phyloP scores from a whole-genome alignment of 2,113 vertebrate genomes.

The Lutjanus erythropterus region DNA sequence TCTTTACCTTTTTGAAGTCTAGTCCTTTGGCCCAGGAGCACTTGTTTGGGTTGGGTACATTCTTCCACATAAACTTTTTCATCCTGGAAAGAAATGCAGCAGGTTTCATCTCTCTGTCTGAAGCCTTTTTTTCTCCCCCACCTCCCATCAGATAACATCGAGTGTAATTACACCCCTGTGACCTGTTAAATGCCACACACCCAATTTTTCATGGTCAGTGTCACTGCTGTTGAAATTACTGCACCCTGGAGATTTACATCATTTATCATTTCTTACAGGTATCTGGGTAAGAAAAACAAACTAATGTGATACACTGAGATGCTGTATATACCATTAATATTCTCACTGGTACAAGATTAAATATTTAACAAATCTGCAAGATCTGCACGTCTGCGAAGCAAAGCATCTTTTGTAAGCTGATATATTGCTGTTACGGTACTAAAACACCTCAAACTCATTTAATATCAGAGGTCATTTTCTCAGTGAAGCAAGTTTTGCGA shows the following conservation, averaged over 20 bases:
- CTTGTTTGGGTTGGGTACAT: conserved; percentile 95
- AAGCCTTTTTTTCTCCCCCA: not conserved
- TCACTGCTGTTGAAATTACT: conserved; percentile 27
- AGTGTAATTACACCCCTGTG: conserved; percentile 49
- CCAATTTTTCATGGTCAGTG: conserved; percentile 28
- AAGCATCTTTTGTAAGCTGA: not conserved
- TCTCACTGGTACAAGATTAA: not conserved
- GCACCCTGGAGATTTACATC: conserved; percentile 22
- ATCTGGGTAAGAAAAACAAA: not conserved
- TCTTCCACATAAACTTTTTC: conserved; percentile 94
- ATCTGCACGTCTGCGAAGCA: not conserved
- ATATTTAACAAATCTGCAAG: not conserved
- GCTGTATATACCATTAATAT: not conserved
- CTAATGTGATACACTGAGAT: not conserved
- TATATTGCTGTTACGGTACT: not conserved
- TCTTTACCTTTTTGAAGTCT: conserved; percentile 92
- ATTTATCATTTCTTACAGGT: conserved; percentile 51
- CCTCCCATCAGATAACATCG: conserved; percentile 20
- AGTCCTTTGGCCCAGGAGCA: conserved; percentile 97
- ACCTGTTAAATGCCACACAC: conserved; percentile 61
- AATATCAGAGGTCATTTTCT: not conserved
- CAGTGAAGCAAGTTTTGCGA: not conserved
- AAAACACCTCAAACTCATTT: not conserved
- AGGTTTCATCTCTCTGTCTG: not conserved
- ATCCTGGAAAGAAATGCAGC: conserved; percentile 85